These are phyloP conservation scores for Sardinella longiceps DNA, from an alignment of 2,797 vertebrate genomes.

Conservation along the genomic window DNA sequence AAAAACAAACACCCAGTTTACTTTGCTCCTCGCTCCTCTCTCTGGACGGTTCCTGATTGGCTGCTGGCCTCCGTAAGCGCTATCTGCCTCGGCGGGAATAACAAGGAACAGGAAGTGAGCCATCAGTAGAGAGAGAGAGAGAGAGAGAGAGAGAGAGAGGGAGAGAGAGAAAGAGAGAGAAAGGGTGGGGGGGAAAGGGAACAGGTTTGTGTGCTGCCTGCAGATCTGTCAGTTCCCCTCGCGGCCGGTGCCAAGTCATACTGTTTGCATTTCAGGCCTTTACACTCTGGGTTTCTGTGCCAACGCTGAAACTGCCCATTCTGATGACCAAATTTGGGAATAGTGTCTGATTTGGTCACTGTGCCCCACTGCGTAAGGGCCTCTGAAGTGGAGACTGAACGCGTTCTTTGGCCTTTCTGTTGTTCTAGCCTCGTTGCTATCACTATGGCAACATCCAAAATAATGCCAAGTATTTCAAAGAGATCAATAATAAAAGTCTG, in stretches of 20 bases:
- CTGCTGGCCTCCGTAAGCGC: background rate
- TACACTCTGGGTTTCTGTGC: background rate
- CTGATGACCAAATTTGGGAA: slow-evolving; percentile 15
- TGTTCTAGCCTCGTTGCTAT: background rate
- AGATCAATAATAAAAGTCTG: background rate
- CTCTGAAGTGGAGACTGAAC: background rate
- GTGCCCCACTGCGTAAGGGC: background rate
- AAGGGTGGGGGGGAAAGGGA: background rate
- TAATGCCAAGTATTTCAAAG: background rate
- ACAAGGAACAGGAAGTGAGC: slow-evolving; percentile 24
- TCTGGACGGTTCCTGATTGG: background rate
- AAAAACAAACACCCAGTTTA: slow-evolving; percentile 41
- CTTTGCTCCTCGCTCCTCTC: slow-evolving; percentile 22
- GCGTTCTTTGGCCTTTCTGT: background rate
- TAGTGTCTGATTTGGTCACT: background rate
- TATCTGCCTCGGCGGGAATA: slow-evolving; percentile 16
- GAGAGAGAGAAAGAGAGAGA: too few species aligned
- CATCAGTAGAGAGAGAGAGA: background rate
- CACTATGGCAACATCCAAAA: background rate
- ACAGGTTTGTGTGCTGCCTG: slow-evolving; percentile 5
- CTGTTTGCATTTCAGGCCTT: background rate
- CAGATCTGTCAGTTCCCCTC: background rate
- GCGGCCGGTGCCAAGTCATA: background rate
- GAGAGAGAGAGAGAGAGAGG: background rate
- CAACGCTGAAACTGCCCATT: background rate